Evolutionary conservation across 2,888 invertebrate genomes (phyloP).

Genomic region (Euplexia lucipara): DNA sequence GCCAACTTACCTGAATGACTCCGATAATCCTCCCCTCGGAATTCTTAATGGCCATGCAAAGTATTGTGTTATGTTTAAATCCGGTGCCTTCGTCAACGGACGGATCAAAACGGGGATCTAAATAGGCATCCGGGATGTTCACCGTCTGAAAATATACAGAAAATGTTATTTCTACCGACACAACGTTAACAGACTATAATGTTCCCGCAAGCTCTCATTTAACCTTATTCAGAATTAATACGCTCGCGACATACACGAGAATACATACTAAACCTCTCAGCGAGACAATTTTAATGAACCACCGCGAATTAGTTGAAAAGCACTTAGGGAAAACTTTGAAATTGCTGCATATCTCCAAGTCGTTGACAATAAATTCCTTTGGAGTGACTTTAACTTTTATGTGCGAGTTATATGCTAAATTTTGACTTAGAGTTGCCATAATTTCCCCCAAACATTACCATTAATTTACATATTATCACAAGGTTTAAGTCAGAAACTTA

Average conservation of each 20-base stretch:
- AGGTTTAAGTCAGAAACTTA: not conserved
- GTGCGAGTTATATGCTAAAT: not conserved
- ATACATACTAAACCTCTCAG: conserved; percentile 22
- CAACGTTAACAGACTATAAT: conserved; percentile 26
- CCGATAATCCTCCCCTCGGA: conserved; percentile 97
- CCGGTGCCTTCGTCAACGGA: conserved; percentile 95
- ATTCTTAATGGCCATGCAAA: conserved; percentile 99
- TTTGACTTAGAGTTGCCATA: not conserved
- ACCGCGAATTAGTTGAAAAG: conserved; percentile 51
- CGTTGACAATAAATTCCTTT: conserved; percentile 36
- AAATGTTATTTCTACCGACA: conserved; percentile 44
- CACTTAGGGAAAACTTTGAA: conserved; percentile 54
- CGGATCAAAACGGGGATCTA: conserved; percentile 96
- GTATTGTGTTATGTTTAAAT: conserved; percentile 97
- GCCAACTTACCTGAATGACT: conserved; percentile 93
- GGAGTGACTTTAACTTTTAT: not conserved
- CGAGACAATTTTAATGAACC: conserved; percentile 56
- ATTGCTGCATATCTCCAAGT: conserved; percentile 53
- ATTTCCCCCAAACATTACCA: not conserved
- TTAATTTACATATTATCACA: not conserved
- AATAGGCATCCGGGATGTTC: conserved; percentile 97
- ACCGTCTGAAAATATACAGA: conserved; percentile 93
- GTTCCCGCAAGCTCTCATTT: conserved; percentile 30
- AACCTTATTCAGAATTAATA: conserved; percentile 31
- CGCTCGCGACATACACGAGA: conserved; percentile 12